These are phyloP conservation scores for Platycnemis pennipes DNA, from an alignment of 2,888 invertebrate genomes.

Conservation along the genomic window DNA sequence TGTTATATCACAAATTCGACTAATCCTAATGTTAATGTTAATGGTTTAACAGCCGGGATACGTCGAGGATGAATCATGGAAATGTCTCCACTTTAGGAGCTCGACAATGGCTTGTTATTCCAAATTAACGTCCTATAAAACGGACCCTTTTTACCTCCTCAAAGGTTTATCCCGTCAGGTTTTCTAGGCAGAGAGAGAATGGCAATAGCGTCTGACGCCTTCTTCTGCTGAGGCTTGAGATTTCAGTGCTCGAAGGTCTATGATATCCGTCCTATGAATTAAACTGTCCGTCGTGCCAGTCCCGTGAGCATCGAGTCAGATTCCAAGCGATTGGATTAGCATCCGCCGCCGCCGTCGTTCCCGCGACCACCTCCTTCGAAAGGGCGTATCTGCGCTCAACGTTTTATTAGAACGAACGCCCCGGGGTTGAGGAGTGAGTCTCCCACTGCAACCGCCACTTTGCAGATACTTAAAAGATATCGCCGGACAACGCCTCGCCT, in stretches of 20 bases:
- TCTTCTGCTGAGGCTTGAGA: neutral
- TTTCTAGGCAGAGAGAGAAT: too few relatives aligned
- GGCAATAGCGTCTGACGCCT: too few relatives aligned
- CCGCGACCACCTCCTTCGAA: neutral
- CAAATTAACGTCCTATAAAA: too few relatives aligned
- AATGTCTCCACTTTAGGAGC: too few relatives aligned
- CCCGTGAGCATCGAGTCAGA: neutral
- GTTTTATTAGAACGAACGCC: neutral
- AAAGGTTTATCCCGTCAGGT: too few relatives aligned
- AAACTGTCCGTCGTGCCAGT: neutral
- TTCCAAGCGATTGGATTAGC: neutral
- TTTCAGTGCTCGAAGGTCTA: neutral
- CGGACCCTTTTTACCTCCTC: too few relatives aligned
- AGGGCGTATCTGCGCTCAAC: neutral
- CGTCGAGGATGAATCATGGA: too few relatives aligned
- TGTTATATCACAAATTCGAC: too few relatives aligned
- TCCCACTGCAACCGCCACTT: neutral
- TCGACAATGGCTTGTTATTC: too few relatives aligned
- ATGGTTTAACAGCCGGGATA: too few relatives aligned
- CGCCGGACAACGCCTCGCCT: neutral
- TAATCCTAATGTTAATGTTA: too few relatives aligned
- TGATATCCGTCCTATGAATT: neutral
- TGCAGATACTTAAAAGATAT: constrained; percentile 14
- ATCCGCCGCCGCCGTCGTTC: neutral
- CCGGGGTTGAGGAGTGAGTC: neutral